Evolutionary conservation across 1,140 invertebrate species (phyloP).

Genomic region (Temnothorax longispinosus): DNA sequence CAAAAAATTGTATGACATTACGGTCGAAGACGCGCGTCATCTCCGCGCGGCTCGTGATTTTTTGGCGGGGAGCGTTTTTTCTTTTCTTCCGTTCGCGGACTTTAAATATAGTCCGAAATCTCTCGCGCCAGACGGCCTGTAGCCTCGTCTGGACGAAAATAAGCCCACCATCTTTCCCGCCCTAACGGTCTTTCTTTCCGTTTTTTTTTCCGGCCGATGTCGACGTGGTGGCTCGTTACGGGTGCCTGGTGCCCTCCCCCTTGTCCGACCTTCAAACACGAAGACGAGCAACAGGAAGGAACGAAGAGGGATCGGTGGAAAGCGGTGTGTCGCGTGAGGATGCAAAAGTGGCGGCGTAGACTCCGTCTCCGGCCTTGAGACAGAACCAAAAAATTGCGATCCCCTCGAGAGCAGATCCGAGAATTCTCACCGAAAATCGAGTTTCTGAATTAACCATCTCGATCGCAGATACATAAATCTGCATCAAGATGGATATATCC

Average conservation of each 20-base stretch:
- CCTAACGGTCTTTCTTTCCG: slow-evolving; percentile 64
- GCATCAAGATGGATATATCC: background rate
- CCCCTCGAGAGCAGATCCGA: background rate
- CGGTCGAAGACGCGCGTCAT: slow-evolving; percentile 9
- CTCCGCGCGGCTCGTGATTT: slow-evolving; percentile 29
- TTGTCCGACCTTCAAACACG: slow-evolving; percentile 51
- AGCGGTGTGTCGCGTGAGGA: slow-evolving; percentile 12
- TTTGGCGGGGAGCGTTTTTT: background rate
- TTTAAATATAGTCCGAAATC: slow-evolving; percentile 63
- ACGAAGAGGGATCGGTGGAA: slow-evolving; percentile 6
- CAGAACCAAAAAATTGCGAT: slow-evolving; percentile 12
- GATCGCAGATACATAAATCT: background rate
- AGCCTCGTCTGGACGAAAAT: slow-evolving; percentile 75
- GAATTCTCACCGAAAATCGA: background rate
- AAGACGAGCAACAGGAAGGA: slow-evolving; percentile 33
- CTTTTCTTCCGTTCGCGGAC: background rate
- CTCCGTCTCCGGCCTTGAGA: slow-evolving; percentile 33
- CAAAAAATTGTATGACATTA: background rate
- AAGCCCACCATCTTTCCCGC: slow-evolving; percentile 71
- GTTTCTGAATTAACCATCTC: background rate
- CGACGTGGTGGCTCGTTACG: slow-evolving; percentile 33
- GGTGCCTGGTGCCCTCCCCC: slow-evolving; percentile 16
- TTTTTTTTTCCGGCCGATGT: slow-evolving; percentile 59
- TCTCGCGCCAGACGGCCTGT: slow-evolving; percentile 67
- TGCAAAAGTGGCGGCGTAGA: slow-evolving; percentile 22